Conservation (phyloP, 2,113 vertebrate species). For the Gobiocypris rarus region DNA sequence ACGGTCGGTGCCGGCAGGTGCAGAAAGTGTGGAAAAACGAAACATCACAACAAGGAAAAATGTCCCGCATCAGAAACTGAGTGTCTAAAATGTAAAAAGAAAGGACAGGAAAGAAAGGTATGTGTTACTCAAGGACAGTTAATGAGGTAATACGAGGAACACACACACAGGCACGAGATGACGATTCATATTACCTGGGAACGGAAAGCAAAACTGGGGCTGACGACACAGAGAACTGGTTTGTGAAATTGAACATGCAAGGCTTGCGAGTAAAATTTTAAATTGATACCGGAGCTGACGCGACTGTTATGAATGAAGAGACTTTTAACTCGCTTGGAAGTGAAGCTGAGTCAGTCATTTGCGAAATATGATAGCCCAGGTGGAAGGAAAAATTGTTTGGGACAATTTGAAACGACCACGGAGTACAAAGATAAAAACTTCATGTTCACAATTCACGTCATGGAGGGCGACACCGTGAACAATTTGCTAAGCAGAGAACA, state of each 20-base stretch:
- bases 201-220: not conserved
- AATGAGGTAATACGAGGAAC: not conserved
- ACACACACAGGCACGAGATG: not conserved
- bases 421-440: not conserved
- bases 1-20: too few relatives aligned
- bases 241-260: constrained; percentile 1
- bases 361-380: not conserved
- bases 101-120: constrained; percentile 6
- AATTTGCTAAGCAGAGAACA: not conserved
- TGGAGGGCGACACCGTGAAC: not conserved
- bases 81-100: not conserved
- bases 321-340: not conserved
- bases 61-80: not conserved
- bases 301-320: not conserved
- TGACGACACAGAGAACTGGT: not conserved
- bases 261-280: not conserved
- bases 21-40: not conserved
- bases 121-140: constrained; percentile 2
- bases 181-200: not conserved
- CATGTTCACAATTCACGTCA: not conserved
- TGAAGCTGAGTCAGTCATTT: not conserved
- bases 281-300: not conserved
- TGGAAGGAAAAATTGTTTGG: not conserved
- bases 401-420: not conserved
- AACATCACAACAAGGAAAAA: not conserved